Evolutionary conservation across 2,113 vertebrate species (phyloP).

Genomic region (Dasyprocta punctata): DNA sequence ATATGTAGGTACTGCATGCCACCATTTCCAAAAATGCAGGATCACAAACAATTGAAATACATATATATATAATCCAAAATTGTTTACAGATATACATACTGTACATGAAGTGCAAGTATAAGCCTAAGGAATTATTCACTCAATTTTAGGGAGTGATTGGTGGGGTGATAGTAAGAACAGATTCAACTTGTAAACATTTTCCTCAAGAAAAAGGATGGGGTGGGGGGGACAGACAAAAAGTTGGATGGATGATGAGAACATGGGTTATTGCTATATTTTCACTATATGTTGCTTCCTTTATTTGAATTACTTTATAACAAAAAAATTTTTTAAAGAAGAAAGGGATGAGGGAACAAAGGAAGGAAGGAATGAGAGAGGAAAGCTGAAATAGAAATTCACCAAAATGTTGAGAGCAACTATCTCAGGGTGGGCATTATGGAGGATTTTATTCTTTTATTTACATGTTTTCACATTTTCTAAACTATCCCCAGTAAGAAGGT

Average conservation of each 20-base stretch:
- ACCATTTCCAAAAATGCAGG: background rate
- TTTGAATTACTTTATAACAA: conserved; percentile 33
- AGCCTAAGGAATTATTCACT: background rate
- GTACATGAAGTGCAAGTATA: background rate
- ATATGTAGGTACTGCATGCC: too few species aligned
- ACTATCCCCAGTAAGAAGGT: background rate
- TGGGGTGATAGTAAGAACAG: background rate
- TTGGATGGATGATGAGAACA: background rate
- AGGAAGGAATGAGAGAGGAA: background rate
- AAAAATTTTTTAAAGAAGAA: background rate
- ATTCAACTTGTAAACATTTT: background rate
- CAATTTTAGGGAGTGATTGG: background rate
- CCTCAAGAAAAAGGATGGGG: background rate
- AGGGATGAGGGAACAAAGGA: background rate
- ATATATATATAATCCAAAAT: background rate
- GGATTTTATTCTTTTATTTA: background rate
- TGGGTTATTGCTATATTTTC: background rate
- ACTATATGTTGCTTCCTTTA: background rate
- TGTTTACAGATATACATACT: background rate
- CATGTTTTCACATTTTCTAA: background rate
- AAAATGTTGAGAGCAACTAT: background rate
- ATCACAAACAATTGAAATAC: background rate
- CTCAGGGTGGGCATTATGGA: background rate
- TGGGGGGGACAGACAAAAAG: background rate
- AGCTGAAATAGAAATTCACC: background rate